Percentiles rank a stretch among this genome's conserved stretches.
Evolutionary conservation across 1,140 invertebrate genomes (phyloP).

Genomic region (Rhopalosiphum padi): DNA sequence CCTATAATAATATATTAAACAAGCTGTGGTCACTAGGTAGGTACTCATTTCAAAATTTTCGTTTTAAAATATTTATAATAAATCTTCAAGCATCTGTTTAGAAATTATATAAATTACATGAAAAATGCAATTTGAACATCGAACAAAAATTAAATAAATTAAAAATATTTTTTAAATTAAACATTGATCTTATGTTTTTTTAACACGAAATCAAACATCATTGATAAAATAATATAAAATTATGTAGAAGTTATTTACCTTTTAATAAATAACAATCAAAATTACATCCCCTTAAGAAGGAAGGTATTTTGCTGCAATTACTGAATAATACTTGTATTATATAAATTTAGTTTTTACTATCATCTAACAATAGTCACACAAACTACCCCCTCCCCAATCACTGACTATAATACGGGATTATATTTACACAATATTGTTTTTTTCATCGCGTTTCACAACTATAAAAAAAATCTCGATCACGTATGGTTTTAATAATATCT

Average conservation of each 20-base stretch:
- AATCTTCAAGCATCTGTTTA: neutral
- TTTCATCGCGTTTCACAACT: neutral
- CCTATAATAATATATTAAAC: neutral
- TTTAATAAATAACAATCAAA: neutral
- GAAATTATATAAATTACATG: neutral
- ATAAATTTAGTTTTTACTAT: neutral
- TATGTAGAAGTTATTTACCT: neutral
- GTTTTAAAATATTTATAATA: neutral
- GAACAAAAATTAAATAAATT: neutral
- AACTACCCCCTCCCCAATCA: neutral
- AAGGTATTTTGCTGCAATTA: neutral
- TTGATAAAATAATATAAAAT: neutral
- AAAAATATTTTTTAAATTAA: neutral
- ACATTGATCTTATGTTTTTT: neutral
- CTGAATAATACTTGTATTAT: neutral
- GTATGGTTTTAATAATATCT: conserved; percentile 7
- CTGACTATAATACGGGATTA: neutral
- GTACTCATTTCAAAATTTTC: neutral
- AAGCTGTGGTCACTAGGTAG: neutral
- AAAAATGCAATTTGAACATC: neutral
- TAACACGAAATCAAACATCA: neutral
- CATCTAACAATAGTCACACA: neutral
- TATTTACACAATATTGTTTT: neutral
- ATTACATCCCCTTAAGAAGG: neutral
- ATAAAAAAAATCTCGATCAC: neutral